Evolutionary conservation across 2,888 invertebrate genomes (phyloP), one percentile per base, ranked within the genome.

Genomic region (Drosophila niveifrons): DNA sequence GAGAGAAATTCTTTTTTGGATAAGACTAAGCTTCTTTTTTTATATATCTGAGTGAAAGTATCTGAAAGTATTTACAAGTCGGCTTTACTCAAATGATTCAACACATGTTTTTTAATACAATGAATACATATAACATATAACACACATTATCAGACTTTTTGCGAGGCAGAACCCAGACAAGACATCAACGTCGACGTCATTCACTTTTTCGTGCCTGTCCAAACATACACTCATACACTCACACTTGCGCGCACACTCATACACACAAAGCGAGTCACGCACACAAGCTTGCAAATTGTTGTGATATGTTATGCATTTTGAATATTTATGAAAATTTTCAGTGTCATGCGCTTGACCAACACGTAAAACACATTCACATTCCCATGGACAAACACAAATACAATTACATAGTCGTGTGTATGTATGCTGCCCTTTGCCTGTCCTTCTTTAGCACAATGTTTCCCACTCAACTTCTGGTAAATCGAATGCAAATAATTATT

Each of bases 401-500:
- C 39, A 39, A 29, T 13, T 13, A 52, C 55, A 66, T 39, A 31
- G 23, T 23, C 23, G 15, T 58, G 62, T 10, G 47, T 7, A 43
- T 10, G 13, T 8, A 34, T 46, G 36, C n/a, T 36, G 50, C 43
- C 62, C 28, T 46, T 48, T 41, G 39, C n/a, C 4, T 29, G 7
- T 4, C 34, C 29, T n/a, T 44, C 17, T 18, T 2, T 4, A 36
- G n/a, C n/a, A n/a, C 34, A 36, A n/a, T 11, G 9, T 11, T 47
- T 3, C 13, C 23, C 56, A 36, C 43, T 23, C 8, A 11, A 18
- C 13, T 17, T 13, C 39, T 57, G 47, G 39, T 28, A 47, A 73
- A 80, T 88, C 68, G 69, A 83, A 80, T 69, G 58, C 67, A 76
- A 75, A 87, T 80, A 80, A 88, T 86, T 88, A 82, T 77, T 86